These are phyloP conservation scores for Monoplex corrugatus DNA, from an alignment of 2,888 invertebrate genomes.

Conservation along the genomic window DNA sequence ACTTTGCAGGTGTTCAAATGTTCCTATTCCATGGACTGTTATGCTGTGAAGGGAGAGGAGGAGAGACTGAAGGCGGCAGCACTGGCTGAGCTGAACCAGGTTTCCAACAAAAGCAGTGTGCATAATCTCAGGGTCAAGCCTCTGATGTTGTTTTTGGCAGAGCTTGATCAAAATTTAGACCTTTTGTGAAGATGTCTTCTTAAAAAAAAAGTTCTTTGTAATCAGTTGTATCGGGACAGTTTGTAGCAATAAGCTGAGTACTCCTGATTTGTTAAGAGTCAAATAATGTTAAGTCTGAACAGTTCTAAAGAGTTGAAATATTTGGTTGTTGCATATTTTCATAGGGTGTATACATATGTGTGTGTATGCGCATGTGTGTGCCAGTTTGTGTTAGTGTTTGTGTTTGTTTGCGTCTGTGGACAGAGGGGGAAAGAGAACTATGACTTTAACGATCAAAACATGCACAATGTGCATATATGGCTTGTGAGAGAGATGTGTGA, in stretches of 20 bases:
- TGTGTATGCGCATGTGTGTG: conserved; percentile 10
- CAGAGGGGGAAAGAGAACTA: too few relatives aligned
- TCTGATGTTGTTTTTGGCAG: conserved; percentile 39
- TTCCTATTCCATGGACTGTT: conserved; percentile 64
- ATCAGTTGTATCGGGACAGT: too few relatives aligned
- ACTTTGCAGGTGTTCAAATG: conserved; percentile 55
- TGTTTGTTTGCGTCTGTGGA: not conserved
- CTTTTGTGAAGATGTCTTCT: not conserved
- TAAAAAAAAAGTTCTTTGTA: too few relatives aligned
- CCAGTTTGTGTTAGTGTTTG: not conserved
- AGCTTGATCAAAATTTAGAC: conserved; percentile 46
- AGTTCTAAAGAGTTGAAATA: too few relatives aligned
- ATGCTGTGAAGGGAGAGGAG: conserved; percentile 54
- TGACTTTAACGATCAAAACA: too few relatives aligned
- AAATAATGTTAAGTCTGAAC: too few relatives aligned
- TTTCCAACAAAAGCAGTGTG: conserved; percentile 36
- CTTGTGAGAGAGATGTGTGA: too few relatives aligned
- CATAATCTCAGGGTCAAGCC: not conserved
- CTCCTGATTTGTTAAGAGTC: too few relatives aligned
- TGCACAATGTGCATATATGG: too few relatives aligned
- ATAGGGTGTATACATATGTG: not conserved
- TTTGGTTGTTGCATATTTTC: not conserved
- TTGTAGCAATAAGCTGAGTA: too few relatives aligned
- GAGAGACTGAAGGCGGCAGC: conserved; percentile 38
- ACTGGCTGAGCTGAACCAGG: conserved; percentile 24